Conservation (phyloP, 2,888 invertebrate species). For the Morpho deidamia region DNA sequence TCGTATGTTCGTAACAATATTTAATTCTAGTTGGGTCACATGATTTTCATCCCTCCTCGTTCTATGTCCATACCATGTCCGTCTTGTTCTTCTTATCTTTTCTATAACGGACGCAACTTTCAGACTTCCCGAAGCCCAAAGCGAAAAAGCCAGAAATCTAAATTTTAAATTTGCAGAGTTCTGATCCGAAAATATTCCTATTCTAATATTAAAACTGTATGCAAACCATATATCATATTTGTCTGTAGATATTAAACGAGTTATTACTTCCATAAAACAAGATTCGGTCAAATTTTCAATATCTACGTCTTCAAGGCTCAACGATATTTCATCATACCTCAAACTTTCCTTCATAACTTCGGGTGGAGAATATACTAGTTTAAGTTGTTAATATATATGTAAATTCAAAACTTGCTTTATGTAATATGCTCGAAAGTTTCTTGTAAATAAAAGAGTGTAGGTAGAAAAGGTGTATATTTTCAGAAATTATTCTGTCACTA, state of each 20-base stretch:
- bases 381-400: neutral
- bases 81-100: no score
- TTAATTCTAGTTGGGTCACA: no score
- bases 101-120: no score
- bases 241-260: neutral
- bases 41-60: no score
- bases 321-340: neutral
- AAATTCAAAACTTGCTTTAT: neutral
- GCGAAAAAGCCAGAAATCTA: no score
- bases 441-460: neutral
- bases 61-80: no score
- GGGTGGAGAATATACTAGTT: neutral
- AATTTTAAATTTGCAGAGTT: neutral
- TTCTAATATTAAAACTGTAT: conserved; percentile 1
- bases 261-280: conserved; percentile 4
- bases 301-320: neutral
- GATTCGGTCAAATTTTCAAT: conserved; percentile 4
- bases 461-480: no score
- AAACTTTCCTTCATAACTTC: neutral
- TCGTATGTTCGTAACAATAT: no score
- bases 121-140: no score
- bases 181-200: neutral
- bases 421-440: neutral
- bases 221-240: neutral
- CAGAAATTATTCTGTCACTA: no score